These are phyloP conservation scores for Drosophila suboccidentalis DNA, from an alignment of 2,888 invertebrate species.

Conservation along the genomic window DNA sequence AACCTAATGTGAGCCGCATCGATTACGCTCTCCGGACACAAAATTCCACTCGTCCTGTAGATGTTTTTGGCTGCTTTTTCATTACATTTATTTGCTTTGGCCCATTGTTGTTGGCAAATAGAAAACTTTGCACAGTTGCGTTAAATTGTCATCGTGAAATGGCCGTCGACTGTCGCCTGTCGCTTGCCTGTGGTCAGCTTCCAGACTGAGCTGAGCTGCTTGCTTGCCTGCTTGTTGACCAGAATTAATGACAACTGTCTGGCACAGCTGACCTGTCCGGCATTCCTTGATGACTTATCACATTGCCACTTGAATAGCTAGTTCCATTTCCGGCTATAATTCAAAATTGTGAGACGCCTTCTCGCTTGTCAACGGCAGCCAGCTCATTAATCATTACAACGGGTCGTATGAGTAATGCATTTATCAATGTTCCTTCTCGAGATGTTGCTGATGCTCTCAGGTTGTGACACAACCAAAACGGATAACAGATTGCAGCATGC, in stretches of 20 bases:
- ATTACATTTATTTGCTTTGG: slow-evolving; percentile 57
- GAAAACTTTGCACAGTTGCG: slow-evolving; percentile 63
- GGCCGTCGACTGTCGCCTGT: slow-evolving; percentile 24
- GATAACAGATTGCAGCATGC: slow-evolving; percentile 20
- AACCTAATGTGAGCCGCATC: slow-evolving; percentile 75
- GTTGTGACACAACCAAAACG: neutral
- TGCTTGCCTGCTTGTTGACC: slow-evolving; percentile 43
- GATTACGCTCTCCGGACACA: slow-evolving; percentile 62
- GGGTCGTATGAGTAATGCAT: slow-evolving; percentile 74
- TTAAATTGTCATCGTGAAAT: slow-evolving; percentile 77
- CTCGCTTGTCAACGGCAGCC: slow-evolving; percentile 65
- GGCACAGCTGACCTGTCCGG: slow-evolving; percentile 59
- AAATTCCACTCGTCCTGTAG: slow-evolving; percentile 24
- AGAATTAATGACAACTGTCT: slow-evolving; percentile 81
- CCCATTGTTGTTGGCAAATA: slow-evolving; percentile 45
- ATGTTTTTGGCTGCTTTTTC: slow-evolving; percentile 52
- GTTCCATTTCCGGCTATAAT: slow-evolving; percentile 71
- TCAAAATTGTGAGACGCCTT: slow-evolving; percentile 68
- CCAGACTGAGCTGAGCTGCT: slow-evolving; percentile 2
- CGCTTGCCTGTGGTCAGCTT: slow-evolving; percentile 46
- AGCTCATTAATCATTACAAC: slow-evolving; percentile 66
- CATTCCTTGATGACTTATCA: slow-evolving; percentile 78
- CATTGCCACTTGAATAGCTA: slow-evolving; percentile 61
- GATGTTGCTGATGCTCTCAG: slow-evolving; percentile 9
- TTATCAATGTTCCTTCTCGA: slow-evolving; percentile 35